These are phyloP conservation scores for Caenorhabditis sinica DNA, from an alignment of 2,888 invertebrate genomes.

Conservation along the genomic window DNA sequence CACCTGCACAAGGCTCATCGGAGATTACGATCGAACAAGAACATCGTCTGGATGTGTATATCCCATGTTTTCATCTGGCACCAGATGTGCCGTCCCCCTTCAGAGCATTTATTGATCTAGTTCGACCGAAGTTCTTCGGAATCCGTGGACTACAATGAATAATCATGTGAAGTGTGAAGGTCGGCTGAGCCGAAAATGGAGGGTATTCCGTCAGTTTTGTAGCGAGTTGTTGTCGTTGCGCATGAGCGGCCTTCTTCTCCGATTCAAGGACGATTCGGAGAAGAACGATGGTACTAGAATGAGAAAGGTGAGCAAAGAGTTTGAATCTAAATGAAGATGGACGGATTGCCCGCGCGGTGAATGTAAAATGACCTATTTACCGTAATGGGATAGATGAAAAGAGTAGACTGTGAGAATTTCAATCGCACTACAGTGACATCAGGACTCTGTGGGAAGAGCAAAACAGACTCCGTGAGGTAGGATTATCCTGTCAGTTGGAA, in stretches of 20 bases:
- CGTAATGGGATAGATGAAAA: background rate
- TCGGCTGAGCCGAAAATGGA: conserved; percentile 58
- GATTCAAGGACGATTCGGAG: conserved; percentile 57
- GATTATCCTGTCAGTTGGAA: conserved; percentile 4
- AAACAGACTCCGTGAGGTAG: background rate
- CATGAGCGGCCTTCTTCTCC: conserved; percentile 57
- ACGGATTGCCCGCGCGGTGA: background rate
- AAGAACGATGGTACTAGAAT: conserved; percentile 24
- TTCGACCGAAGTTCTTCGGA: conserved; percentile 26
- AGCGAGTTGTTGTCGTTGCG: conserved; percentile 62
- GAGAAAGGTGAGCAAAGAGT: conserved; percentile 59
- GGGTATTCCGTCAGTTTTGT: conserved; percentile 46
- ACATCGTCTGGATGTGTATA: background rate
- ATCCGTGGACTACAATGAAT: conserved; percentile 29
- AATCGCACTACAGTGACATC: too few species aligned
- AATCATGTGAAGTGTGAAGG: conserved; percentile 59
- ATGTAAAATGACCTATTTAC: conserved; percentile 19
- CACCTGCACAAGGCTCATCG: conserved; percentile 33
- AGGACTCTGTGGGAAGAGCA: background rate
- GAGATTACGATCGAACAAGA: conserved; percentile 28
- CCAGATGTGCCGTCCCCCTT: conserved; percentile 16
- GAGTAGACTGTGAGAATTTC: background rate
- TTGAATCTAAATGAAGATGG: conserved; percentile 38
- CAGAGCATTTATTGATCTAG: background rate
- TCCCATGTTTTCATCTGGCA: conserved; percentile 24